Evolutionary conservation across 2,113 vertebrate species (phyloP), one percentile per base, ranked within the genome.

Genomic region (Pimephales promelas): DNA sequence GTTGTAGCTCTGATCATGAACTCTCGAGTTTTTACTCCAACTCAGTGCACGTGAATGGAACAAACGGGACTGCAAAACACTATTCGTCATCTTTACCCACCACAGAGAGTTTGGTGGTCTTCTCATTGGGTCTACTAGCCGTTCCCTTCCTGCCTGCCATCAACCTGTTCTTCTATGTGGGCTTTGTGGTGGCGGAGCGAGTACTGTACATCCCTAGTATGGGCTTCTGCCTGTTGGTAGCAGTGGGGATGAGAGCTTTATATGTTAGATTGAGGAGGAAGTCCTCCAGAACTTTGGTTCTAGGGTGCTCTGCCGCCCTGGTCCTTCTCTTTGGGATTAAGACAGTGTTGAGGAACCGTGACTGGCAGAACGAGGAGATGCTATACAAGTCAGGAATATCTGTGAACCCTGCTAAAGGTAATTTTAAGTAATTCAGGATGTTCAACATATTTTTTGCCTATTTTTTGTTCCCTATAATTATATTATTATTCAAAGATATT

Each of bases 341-440:
- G 93, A 98, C 98, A 9, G 93, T 95, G 47, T 90, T 97, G 92
- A 96, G 98, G 92, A 99, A 99, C 86, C 93, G 90, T 82, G 98
- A 99, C 94, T 99, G 98, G 98, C 95, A 95, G 89, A 97, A 97
- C 81, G 98, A 99, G 88, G 98, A 99, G 94, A 98, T 98, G 97
- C 95, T 99, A 43, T 99, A 99, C 93, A 97, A 94, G 88, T 99
- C 98, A 91, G 98, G 98, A 92, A 99, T 99, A 92, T 96, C 97
- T 92, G 97, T 99, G 87, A 99, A 99, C 91, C 97, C 98, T 90
- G 98, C 98, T 84, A 99, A 99, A 97, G 98, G 98, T 99, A 95
- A 92, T 95, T 85, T 71, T 56, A 9, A 36, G 8, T 66, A 66
- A 66, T 34, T 66, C 8, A 34, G 7, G 8, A 75, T 16, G 22